phyloP scores from a whole-genome alignment of 2,888 invertebrate species.

The Helobdella robusta region DNA sequence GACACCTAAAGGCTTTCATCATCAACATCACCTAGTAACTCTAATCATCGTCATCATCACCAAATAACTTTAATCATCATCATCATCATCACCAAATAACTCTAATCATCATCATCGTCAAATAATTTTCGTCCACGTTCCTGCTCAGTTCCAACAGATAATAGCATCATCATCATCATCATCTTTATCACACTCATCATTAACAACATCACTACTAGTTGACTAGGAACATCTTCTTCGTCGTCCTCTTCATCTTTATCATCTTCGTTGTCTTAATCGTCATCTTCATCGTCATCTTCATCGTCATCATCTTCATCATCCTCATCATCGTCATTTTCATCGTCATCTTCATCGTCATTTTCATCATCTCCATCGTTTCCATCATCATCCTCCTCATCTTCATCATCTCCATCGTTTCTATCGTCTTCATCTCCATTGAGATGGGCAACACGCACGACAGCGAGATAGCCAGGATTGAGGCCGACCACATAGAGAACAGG shows the following conservation, averaged over 20 bases:
- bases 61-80: not conserved
- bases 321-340: not conserved
- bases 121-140: too few relatives aligned
- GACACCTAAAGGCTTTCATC: not conserved
- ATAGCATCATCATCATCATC: conserved; percentile 15
- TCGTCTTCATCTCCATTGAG: not conserved
- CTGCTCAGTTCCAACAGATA: too few relatives aligned
- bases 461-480: conserved; percentile 26
- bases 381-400: conserved; percentile 5
- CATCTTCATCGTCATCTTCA: conserved; percentile 18
- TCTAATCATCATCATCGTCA: conserved; percentile 11
- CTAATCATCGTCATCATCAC: not conserved
- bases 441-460: conserved; percentile 29
- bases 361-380: not conserved
- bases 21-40: not conserved
- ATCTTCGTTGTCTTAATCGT: conserved; percentile 15
- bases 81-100: not conserved
- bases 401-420: not conserved
- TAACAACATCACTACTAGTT: not conserved
- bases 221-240: not conserved
- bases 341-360: not conserved
- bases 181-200: not conserved
- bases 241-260: conserved; percentile 18
- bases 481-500: conserved; percentile 24
- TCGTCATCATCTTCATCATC: conserved; percentile 15